Base-by-base conservation (phyloP, 2,113 vertebrate species). In the Scartelaos histophorus region DNA sequence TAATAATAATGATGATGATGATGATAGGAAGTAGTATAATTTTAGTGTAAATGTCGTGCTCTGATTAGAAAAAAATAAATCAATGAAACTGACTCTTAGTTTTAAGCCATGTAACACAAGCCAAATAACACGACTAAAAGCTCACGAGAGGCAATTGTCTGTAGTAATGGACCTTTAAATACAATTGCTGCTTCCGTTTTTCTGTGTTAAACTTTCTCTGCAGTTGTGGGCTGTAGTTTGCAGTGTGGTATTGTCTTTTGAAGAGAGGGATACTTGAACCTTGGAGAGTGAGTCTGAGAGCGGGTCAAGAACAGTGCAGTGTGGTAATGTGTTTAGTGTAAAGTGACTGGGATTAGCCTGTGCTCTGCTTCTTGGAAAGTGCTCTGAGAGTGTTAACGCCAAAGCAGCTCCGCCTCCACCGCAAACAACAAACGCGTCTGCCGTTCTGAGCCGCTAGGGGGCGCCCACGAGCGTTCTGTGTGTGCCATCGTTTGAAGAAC, bases 361-460 rank as follows among this genome's bases (percentile, higher is more conserved):
- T 76, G 87, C 84, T 77, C 81, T 72, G 67, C 11, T 88, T 88
- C 89, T 85, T 81, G 82, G 75, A 80, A 87, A 82, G 81, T 81
- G 69, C 79, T 86, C 77, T 29, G 75, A 9, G 79, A 83, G 83
- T 69, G 82, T 61, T 85, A 85, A 89, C 61, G 64, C 82, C 74
- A 5, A 3, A 0, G 43, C 82, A 85, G 87, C 83, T 82, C 67
- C 81, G 73, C 65, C 79, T 83, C 86, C 77, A 88, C 89, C 82
- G 84, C 76, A 73, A 82, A 67, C 71, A 3, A 51, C 71, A 81
- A 67, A 76, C 25, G 70, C 17, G 7, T 35, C 61, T 64, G 61
- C 7, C 17, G 0, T 16, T 38, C 17, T 29, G 58, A 21, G 29
- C 29, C 21, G 17, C 61, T 15, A 61, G 58, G 25, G 58, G 58